Evolutionary conservation across 2,888 invertebrate genomes (phyloP).

Genomic region (Palloptera scutellata): DNA sequence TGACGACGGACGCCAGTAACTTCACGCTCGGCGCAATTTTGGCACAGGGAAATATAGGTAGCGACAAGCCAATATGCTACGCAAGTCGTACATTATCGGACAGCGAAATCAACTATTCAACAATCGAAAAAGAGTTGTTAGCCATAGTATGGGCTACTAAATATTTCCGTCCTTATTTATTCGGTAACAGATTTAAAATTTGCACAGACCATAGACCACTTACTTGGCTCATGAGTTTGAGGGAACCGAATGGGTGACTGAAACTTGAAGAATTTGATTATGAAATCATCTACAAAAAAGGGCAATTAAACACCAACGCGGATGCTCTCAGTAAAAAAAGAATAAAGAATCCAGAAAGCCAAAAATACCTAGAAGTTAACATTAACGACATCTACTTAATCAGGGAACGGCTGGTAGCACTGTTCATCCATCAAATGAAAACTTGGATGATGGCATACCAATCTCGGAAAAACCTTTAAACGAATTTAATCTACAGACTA

Average conservation of each 20-base stretch:
- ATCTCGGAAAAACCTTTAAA: too few relatives aligned
- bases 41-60: slow-evolving; percentile 42
- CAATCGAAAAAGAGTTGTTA: slow-evolving; percentile 47
- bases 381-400: too few relatives aligned
- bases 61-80: slow-evolving; percentile 8
- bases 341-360: too few relatives aligned
- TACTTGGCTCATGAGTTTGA: slow-evolving; percentile 42
- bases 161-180: slow-evolving; percentile 50
- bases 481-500: too few relatives aligned
- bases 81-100: slow-evolving; percentile 40
- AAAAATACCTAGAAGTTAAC: too few relatives aligned
- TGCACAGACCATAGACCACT: slow-evolving; percentile 53
- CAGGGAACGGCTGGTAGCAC: too few relatives aligned
- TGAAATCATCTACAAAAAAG: slow-evolving; percentile 44
- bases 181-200: slow-evolving; percentile 48
- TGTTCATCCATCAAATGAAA: too few relatives aligned
- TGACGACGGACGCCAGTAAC: slow-evolving; percentile 53
- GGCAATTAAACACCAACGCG: slow-evolving; percentile 43
- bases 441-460: too few relatives aligned
- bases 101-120: slow-evolving; percentile 44
- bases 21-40: slow-evolving; percentile 47
- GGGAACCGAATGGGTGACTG: slow-evolving; percentile 41
- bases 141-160: slow-evolving; percentile 46
- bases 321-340: slow-evolving; percentile 44
- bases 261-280: too few relatives aligned